A percentile compares a stretch with the other conserved stretches of the same genome.
Conservation (phyloP, 2,888 invertebrate species). For the Ashinkailepas kermadecensis region DNA sequence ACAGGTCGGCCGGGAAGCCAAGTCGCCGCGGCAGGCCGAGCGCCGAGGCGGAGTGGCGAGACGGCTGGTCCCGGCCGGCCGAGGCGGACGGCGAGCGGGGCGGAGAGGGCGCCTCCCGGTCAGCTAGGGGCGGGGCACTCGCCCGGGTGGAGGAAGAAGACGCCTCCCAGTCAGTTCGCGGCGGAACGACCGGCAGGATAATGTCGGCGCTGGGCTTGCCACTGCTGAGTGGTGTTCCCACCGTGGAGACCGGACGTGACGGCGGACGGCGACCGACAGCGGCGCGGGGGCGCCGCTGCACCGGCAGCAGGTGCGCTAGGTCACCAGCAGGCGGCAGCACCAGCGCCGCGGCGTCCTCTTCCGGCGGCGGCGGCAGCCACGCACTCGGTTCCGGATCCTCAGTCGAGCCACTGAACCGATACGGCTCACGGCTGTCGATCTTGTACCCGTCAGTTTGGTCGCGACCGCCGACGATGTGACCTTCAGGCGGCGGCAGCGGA, state of each 20-base stretch:
- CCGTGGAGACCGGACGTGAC: neutral
- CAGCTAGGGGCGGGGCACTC: too few relatives aligned
- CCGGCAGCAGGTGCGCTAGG: constrained; percentile 11
- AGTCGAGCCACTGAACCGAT: neutral
- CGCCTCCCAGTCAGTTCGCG: neutral
- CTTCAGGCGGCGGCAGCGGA: neutral
- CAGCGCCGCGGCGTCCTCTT: neutral
- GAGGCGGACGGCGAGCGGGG: neutral
- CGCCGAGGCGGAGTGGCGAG: neutral
- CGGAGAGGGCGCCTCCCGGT: neutral
- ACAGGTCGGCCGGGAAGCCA: constrained; percentile 9
- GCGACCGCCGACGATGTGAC: neutral
- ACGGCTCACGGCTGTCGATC: neutral
- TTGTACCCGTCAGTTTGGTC: neutral
- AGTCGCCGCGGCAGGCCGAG: neutral
- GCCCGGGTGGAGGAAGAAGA: neutral
- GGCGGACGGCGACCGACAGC: neutral
- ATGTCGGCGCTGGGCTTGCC: neutral
- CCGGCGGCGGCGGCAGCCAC: too few relatives aligned
- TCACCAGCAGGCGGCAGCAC: constrained; percentile 11
- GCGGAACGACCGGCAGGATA: neutral
- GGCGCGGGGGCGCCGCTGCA: constrained; percentile 5
- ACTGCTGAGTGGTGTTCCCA: neutral
- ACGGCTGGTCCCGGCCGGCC: neutral
- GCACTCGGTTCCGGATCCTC: neutral